A percentile compares a stretch with the other conserved stretches of the same genome.
phyloP scores from a whole-genome alignment of 1,140 invertebrate genomes.

The Gerris buenoi region DNA sequence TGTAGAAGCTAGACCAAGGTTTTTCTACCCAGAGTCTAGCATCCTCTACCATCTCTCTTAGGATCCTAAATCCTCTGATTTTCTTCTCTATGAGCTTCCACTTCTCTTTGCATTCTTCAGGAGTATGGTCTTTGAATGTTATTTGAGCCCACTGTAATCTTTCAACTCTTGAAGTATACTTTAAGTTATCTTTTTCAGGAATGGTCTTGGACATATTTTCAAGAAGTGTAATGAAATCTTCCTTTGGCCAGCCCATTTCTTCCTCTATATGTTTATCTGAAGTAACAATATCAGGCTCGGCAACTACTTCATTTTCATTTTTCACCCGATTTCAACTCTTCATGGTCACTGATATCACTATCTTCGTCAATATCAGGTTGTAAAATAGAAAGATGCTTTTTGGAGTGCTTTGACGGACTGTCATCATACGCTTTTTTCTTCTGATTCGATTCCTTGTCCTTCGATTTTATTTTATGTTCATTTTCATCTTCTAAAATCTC shows the following conservation, averaged over 20 bases:
- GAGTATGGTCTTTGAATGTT: slow-evolving; percentile 15
- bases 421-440: too few relatives aligned
- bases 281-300: too few relatives aligned
- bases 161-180: slow-evolving; percentile 5
- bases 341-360: too few relatives aligned
- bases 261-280: too few relatives aligned
- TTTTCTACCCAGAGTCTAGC: slow-evolving; percentile 29
- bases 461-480: too few relatives aligned
- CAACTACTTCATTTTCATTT: too few relatives aligned
- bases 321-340: too few relatives aligned
- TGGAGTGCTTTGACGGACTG: too few relatives aligned
- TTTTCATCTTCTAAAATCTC: too few relatives aligned
- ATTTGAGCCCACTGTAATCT: slow-evolving; percentile 13
- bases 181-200: slow-evolving; percentile 11
- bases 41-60: slow-evolving; percentile 30
- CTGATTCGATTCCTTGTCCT: too few relatives aligned
- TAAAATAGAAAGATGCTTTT: too few relatives aligned
- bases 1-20: slow-evolving; percentile 30
- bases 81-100: slow-evolving; percentile 27
- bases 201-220: neutral
- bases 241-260: slow-evolving; percentile 10
- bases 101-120: slow-evolving; percentile 27
- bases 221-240: slow-evolving; percentile 7
- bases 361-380: too few relatives aligned
- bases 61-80: slow-evolving; percentile 28